Conservation (phyloP, 2,113 vertebrate species). For the Pandion haliaetus region DNA sequence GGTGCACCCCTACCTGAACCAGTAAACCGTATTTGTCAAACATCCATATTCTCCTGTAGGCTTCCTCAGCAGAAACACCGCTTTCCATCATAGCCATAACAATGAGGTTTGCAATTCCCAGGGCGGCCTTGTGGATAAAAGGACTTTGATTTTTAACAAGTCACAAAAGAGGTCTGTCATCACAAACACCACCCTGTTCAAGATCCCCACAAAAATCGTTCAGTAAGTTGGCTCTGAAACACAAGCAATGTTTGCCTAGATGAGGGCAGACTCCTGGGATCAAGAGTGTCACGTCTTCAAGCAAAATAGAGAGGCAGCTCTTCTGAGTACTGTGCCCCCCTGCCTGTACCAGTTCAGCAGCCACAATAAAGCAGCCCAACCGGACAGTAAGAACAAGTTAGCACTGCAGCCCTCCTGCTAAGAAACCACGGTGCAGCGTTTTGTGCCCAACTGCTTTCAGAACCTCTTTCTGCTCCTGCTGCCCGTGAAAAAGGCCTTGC, state of each 20-base stretch:
- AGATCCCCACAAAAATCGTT: not conserved
- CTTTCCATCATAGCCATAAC: constrained; percentile 92
- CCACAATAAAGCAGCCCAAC: not conserved
- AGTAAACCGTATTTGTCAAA: constrained; percentile 91
- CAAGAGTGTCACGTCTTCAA: accelerated
- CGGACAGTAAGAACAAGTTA: accelerated
- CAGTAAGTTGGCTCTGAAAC: not conserved
- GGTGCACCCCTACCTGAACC: constrained; percentile 77
- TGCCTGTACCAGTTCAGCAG: not conserved
- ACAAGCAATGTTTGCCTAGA: accelerated
- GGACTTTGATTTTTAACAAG: not conserved
- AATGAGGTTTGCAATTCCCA: constrained; percentile 96
- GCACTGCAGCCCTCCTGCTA: not conserved
- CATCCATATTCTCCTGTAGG: constrained; percentile 90
- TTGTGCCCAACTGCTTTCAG: not conserved
- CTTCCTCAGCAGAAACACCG: constrained; percentile 81
- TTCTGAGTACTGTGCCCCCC: not conserved
- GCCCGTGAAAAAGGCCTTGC: not conserved
- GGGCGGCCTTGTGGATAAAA: constrained; percentile 74
- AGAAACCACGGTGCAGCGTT: accelerated
- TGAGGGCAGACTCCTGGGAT: not conserved
- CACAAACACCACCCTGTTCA: not conserved
- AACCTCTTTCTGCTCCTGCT: not conserved
- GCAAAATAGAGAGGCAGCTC: not conserved
- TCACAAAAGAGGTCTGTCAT: too few species aligned